These are phyloP conservation scores for Chelonia mydas DNA, from an alignment of 2,797 vertebrate genomes.

Conservation along the genomic window DNA sequence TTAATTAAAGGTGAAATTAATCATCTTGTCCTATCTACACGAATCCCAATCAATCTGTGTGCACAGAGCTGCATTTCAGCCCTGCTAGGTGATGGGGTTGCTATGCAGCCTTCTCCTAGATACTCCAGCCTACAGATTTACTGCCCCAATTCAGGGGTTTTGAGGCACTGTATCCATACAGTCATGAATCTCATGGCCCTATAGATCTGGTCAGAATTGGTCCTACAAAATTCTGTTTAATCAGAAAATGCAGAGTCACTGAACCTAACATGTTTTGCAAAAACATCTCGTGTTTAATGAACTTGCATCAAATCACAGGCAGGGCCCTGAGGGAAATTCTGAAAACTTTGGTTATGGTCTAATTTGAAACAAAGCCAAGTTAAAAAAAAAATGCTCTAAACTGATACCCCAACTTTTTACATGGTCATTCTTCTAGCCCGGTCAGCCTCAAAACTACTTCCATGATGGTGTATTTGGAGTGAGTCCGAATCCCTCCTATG, in stretches of 20 bases:
- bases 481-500: neutral
- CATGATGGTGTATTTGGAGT: neutral
- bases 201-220: neutral
- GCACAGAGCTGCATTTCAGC: neutral
- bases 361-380: neutral
- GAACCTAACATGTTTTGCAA: too few species aligned
- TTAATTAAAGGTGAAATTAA: neutral
- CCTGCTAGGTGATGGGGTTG: neutral
- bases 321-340: too few species aligned
- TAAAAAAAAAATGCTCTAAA: too few species aligned
- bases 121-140: neutral
- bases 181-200: neutral
- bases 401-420: too few species aligned
- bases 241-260: neutral
- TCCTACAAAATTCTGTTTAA: neutral
- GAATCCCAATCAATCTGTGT: neutral
- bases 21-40: neutral
- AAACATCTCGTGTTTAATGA: too few species aligned
- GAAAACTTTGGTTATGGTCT: neutral
- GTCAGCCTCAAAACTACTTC: neutral
- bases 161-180: neutral
- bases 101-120: neutral
- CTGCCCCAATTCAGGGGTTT: neutral
- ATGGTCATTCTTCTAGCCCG: neutral
- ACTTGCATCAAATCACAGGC: neutral